Conservation (phyloP, 2,888 invertebrate species). For the Lapara coniferarum region DNA sequence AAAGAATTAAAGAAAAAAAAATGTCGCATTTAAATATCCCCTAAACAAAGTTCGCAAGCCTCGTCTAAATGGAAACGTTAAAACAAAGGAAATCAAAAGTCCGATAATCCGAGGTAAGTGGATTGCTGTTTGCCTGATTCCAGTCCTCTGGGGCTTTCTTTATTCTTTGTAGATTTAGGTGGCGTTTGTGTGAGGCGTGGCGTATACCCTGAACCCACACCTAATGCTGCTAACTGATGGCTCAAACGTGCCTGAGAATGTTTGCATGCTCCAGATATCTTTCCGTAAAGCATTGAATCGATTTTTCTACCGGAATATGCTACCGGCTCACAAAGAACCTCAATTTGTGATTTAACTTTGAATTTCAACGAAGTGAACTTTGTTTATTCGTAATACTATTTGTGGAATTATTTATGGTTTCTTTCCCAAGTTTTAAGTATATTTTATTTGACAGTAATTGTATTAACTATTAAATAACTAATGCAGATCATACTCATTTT, state of each 20-base stretch:
- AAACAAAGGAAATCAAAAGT: constrained; percentile 27
- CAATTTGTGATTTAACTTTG: neutral
- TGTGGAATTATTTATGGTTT: too few species aligned
- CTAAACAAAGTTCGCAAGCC: constrained; percentile 15
- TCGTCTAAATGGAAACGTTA: constrained; percentile 19
- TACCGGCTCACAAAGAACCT: constrained; percentile 10
- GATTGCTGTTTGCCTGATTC: constrained; percentile 41
- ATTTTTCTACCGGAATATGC: constrained; percentile 14
- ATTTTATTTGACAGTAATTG: too few species aligned
- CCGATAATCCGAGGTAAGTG: constrained; percentile 31
- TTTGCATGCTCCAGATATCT: constrained; percentile 41
- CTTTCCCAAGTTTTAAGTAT: too few species aligned
- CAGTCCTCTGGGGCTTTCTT: constrained; percentile 36
- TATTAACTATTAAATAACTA: too few species aligned
- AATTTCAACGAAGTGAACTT: neutral
- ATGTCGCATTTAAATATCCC: constrained; percentile 21
- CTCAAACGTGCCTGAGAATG: constrained; percentile 46
- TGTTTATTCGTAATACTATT: too few species aligned
- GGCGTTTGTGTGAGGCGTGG: constrained; percentile 41
- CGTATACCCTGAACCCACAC: constrained; percentile 42
- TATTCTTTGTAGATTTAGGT: constrained; percentile 45
- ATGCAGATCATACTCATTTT: too few species aligned
- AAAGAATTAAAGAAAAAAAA: constrained; percentile 12
- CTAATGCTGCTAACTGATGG: constrained; percentile 47
- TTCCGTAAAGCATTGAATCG: constrained; percentile 12